These are phyloP conservation scores for Xestoiulus laeticollis DNA, from an alignment of 2,888 invertebrate species.

Conservation along the genomic window DNA sequence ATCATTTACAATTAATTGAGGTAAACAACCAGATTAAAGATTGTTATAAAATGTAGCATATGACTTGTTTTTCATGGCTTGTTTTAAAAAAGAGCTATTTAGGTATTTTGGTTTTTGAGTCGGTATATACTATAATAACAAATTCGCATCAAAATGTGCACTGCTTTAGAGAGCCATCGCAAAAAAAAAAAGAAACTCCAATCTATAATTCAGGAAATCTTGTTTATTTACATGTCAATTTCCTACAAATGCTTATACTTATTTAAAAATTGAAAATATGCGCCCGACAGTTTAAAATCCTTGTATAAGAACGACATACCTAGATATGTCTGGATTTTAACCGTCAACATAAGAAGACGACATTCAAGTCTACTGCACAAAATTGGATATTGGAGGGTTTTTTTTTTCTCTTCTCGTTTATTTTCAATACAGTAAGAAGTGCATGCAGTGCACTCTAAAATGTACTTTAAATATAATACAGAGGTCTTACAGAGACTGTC, in stretches of 20 bases:
- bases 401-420: background rate
- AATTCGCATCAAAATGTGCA: background rate
- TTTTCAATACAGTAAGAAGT: background rate
- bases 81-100: background rate
- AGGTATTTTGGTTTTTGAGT: background rate
- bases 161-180: background rate
- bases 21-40: too few relatives aligned
- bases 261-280: background rate
- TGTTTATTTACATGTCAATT: background rate
- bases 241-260: background rate
- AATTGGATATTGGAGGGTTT: constrained; percentile 21
- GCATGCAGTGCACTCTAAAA: background rate
- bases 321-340: background rate
- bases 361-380: constrained; percentile 35
- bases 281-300: background rate
- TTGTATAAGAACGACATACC: background rate
- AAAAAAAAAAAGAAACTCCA: background rate
- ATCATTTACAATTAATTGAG: too few relatives aligned
- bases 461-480: background rate
- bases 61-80: too few relatives aligned
- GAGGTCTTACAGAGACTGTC: background rate
- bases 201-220: background rate
- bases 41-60: too few relatives aligned
- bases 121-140: background rate
- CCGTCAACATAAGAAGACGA: constrained; percentile 3